These are phyloP conservation scores for Xestia xanthographa DNA, from an alignment of 2,888 invertebrate genomes.

Conservation along the genomic window DNA sequence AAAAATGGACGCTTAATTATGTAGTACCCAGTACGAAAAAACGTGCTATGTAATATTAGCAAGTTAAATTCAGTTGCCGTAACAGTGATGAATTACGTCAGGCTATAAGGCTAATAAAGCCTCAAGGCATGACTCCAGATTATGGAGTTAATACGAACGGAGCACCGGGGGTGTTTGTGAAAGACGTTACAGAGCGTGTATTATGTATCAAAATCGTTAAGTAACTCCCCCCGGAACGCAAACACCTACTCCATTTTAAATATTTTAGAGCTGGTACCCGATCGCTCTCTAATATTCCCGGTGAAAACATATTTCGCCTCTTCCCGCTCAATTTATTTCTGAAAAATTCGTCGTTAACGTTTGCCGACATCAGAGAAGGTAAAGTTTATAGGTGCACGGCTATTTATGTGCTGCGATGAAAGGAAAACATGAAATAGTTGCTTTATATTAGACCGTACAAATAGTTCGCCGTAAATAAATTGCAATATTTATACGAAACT, in stretches of 20 bases:
- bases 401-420: constrained; percentile 35
- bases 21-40: constrained; percentile 42
- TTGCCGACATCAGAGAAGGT: constrained; percentile 38
- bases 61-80: constrained; percentile 39
- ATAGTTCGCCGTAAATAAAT: background rate
- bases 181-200: constrained; percentile 50
- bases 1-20: constrained; percentile 34
- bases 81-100: constrained; percentile 63
- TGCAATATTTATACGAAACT: background rate
- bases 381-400: constrained; percentile 18
- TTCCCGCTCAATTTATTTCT: constrained; percentile 59
- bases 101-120: constrained; percentile 57
- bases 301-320: constrained; percentile 60
- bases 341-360: constrained; percentile 57
- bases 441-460: constrained; percentile 24
- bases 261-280: constrained; percentile 54
- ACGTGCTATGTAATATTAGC: constrained; percentile 51
- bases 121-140: constrained; percentile 59
- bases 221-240: constrained; percentile 40
- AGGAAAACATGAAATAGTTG: constrained; percentile 18
- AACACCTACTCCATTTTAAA: constrained; percentile 51
- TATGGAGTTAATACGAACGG: constrained; percentile 62
- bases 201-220: constrained; percentile 62
- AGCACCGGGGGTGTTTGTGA: constrained; percentile 57
- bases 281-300: constrained; percentile 60